A percentile compares a stretch with the other conserved stretches of the same genome.
Conservation (phyloP, 2,888 invertebrate species). For the Papilio demoleus region DNA sequence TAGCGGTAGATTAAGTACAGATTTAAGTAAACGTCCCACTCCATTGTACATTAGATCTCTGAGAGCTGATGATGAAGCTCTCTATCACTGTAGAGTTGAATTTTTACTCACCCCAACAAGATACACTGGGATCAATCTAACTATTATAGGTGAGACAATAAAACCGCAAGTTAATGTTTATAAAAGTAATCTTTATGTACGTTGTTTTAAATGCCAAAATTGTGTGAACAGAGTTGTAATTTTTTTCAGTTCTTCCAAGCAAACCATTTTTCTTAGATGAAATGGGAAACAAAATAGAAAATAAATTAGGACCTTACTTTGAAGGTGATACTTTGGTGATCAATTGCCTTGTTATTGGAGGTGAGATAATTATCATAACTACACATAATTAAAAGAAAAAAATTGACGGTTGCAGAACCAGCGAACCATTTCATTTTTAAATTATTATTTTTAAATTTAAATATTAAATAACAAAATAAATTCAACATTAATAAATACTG, state of each 20-base stretch:
- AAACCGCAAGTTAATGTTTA: background rate
- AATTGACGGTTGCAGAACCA: too few species aligned
- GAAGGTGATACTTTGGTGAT: slow-evolving; percentile 83
- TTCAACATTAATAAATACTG: too few species aligned
- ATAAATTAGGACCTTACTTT: slow-evolving; percentile 81
- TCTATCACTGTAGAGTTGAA: slow-evolving; percentile 85
- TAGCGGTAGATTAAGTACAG: slow-evolving; percentile 56
- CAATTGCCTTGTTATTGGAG: slow-evolving; percentile 83
- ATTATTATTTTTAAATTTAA: too few species aligned
- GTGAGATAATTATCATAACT: slow-evolving; percentile 57
- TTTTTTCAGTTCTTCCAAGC: slow-evolving; percentile 73
- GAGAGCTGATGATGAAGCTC: slow-evolving; percentile 70
- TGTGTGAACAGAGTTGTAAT: background rate
- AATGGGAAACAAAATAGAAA: slow-evolving; percentile 72
- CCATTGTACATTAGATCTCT: slow-evolving; percentile 63
- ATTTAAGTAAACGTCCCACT: slow-evolving; percentile 57
- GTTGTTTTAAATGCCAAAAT: slow-evolving; percentile 16
- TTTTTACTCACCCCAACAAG: slow-evolving; percentile 82
- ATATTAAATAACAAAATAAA: too few species aligned
- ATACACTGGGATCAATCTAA: slow-evolving; percentile 82
- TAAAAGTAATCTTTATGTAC: too few species aligned
- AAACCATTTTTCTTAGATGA: slow-evolving; percentile 80
- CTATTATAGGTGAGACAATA: slow-evolving; percentile 58
- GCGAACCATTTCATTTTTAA: too few species aligned
- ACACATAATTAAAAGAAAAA: background rate